Evolutionary conservation across 1,140 invertebrate species (phyloP).

Genomic region (Bombus picipes): DNA sequence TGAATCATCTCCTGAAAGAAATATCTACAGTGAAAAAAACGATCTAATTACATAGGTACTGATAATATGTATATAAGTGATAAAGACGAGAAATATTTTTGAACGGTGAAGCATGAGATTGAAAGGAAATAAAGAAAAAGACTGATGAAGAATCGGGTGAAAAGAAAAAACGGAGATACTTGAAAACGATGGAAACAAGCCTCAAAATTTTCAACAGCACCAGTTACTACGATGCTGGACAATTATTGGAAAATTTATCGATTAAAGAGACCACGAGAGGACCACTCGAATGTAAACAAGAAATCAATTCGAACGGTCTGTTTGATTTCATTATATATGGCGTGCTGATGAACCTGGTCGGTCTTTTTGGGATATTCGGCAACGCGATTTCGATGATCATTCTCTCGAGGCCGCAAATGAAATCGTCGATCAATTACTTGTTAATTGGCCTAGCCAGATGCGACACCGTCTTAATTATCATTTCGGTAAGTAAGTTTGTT

Average conservation of each 20-base stretch:
- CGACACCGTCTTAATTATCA: slow-evolving; percentile 94
- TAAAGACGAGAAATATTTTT: background rate
- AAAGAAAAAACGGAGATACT: slow-evolving; percentile 6
- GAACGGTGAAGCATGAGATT: slow-evolving; percentile 39
- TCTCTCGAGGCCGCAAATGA: slow-evolving; percentile 95
- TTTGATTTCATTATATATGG: slow-evolving; percentile 93
- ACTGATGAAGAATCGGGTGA: slow-evolving; percentile 23
- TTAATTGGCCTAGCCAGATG: slow-evolving; percentile 95
- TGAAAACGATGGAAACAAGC: slow-evolving; percentile 62
- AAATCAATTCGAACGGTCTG: slow-evolving; percentile 82
- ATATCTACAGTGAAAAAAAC: background rate
- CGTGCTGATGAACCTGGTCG: slow-evolving; percentile 91
- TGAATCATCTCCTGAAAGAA: too few relatives aligned
- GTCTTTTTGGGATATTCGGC: slow-evolving; percentile 92
- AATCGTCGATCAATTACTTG: slow-evolving; percentile 96
- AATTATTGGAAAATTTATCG: slow-evolving; percentile 54
- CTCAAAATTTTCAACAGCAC: slow-evolving; percentile 19
- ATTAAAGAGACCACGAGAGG: background rate
- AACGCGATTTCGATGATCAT: slow-evolving; percentile 96
- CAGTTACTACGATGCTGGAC: slow-evolving; percentile 40
- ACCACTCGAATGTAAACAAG: slow-evolving; percentile 77
- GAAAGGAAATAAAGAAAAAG: slow-evolving; percentile 26
- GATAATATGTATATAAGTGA: background rate
- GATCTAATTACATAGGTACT: background rate
- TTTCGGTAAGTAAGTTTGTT: slow-evolving; percentile 84